Evolutionary conservation across 2,113 vertebrate species (phyloP).

Genomic region (Elachura formosa): DNA sequence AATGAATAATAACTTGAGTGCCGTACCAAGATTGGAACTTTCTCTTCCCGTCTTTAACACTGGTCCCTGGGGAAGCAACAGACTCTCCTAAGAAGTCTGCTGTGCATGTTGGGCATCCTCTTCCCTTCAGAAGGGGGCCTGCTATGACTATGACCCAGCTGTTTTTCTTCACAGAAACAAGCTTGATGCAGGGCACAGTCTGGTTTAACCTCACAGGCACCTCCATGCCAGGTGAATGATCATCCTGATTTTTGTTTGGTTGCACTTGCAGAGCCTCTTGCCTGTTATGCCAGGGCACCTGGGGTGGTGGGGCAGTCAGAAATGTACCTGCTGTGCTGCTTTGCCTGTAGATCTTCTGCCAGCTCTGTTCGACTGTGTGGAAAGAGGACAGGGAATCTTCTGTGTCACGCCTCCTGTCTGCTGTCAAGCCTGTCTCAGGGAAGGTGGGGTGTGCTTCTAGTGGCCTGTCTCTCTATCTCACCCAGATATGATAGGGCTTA

Average conservation of each 20-base stretch:
- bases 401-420: rapidly evolving
- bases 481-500: too few species aligned
- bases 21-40: neutral
- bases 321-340: neutral
- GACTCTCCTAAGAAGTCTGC: neutral
- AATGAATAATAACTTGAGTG: neutral
- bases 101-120: neutral
- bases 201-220: neutral
- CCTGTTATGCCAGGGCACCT: neutral
- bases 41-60: neutral
- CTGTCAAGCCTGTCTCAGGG: neutral
- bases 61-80: neutral
- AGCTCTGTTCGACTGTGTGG: neutral
- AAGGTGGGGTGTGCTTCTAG: neutral
- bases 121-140: neutral
- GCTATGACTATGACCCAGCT: neutral
- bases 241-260: rapidly evolving
- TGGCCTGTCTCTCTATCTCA: neutral
- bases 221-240: neutral
- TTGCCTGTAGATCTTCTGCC: too few species aligned
- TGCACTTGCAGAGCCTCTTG: neutral
- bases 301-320: neutral
- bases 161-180: neutral
- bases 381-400: neutral
- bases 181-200: neutral